These are phyloP conservation scores for Pocillopora verrucosa DNA, from an alignment of 64 coral and sea anemone genomes.

Conservation along the genomic window DNA sequence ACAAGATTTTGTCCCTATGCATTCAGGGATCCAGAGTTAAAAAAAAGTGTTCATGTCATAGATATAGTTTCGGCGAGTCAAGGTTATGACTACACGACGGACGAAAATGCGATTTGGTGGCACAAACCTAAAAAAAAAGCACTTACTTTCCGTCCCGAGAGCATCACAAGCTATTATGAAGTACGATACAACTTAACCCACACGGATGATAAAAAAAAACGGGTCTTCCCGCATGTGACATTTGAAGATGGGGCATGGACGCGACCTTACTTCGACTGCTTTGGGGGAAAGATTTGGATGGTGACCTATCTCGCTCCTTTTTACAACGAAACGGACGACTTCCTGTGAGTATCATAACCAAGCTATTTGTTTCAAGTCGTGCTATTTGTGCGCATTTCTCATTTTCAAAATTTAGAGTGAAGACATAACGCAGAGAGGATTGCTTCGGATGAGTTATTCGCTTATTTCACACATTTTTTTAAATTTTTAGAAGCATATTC, in stretches of 20 bases:
- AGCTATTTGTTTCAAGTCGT: no score
- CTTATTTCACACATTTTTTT: no score
- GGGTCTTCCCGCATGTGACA: conserved; percentile 21
- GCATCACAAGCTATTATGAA: conserved; percentile 34
- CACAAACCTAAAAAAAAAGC: conserved; percentile 55
- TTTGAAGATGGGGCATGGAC: conserved; percentile 78
- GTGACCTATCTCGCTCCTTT: conserved; percentile 90
- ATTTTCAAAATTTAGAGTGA: no score
- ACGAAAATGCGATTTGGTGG: conserved; percentile 78
- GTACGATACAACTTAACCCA: conserved; percentile 37
- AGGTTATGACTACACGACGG: conserved; percentile 48
- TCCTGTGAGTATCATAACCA: conserved; percentile 76
- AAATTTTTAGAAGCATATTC: no score
- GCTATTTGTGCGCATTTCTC: no score
- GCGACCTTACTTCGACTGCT: conserved; percentile 88
- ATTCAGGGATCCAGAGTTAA: conserved; percentile 53
- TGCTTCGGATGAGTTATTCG: no score
- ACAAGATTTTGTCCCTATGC: conserved; percentile 85
- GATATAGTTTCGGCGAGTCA: conserved; percentile 54
- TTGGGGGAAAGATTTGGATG: conserved; percentile 99
- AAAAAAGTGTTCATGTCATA: conserved; percentile 34
- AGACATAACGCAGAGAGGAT: no score
- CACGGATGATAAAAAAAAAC: conserved; percentile 16
- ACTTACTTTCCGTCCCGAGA: conserved; percentile 1
- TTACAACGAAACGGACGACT: conserved; percentile 71